These are phyloP conservation scores for Microcebus jonahi DNA, from an alignment of 2,113 vertebrate genomes.

Conservation along the genomic window DNA sequence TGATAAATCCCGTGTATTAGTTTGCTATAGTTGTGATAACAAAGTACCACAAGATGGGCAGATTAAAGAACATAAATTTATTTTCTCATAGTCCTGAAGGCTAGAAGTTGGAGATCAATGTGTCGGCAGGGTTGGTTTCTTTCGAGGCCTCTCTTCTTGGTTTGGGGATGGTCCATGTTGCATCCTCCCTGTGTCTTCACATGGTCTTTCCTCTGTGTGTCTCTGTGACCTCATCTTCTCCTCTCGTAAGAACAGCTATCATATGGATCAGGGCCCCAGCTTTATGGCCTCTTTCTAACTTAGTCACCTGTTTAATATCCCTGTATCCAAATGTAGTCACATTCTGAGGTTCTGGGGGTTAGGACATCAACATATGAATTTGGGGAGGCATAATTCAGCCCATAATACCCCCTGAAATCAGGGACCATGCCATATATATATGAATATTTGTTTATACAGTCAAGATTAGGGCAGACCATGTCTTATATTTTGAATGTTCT, in stretches of 20 bases:
- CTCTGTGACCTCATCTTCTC: too few species aligned
- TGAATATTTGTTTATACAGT: too few species aligned
- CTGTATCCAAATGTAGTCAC: too few species aligned
- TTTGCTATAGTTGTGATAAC: background rate
- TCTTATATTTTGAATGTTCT: background rate
- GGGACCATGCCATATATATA: background rate
- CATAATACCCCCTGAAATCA: background rate
- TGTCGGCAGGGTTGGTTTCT: background rate
- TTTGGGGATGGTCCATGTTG: background rate
- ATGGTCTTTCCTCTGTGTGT: too few species aligned
- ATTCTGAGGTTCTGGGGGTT: background rate
- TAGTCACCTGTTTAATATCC: too few species aligned
- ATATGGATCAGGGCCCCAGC: too few species aligned
- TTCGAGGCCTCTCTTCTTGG: background rate
- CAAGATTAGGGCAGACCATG: too few species aligned
- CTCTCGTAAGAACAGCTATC: too few species aligned
- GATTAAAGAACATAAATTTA: background rate
- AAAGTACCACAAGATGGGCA: background rate
- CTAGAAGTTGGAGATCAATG: background rate
- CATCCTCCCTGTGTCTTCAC: background rate
- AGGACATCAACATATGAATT: background rate
- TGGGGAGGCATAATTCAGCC: background rate
- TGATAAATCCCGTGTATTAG: accelerated
- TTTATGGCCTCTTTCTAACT: too few species aligned
- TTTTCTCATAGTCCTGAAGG: background rate